Percentiles rank a stretch among this genome's conserved stretches.
phyloP scores from a whole-genome alignment of 2,888 invertebrate species.

The Drosophila paracracens region DNA sequence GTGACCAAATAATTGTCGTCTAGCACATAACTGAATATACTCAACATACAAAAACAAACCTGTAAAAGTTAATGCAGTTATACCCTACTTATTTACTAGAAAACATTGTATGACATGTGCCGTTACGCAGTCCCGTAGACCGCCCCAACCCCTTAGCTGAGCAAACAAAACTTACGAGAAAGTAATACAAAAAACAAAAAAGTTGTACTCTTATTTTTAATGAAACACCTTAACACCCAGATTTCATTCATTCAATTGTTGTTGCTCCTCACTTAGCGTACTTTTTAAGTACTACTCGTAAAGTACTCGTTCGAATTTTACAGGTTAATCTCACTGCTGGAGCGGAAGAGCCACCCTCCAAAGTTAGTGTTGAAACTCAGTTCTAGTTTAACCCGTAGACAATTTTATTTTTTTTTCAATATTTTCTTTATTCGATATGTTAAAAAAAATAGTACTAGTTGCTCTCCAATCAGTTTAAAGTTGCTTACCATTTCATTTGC shows the following conservation, averaged over 20 bases:
- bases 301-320: conserved; percentile 66
- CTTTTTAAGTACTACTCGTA: conserved; percentile 48
- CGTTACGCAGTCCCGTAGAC: conserved; percentile 47
- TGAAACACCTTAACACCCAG: conserved; percentile 15
- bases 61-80: conserved; percentile 12
- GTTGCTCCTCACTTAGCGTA: conserved; percentile 19
- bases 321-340: conserved; percentile 85
- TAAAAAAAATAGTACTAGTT: neutral
- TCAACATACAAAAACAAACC: neutral
- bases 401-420: conserved; percentile 11
- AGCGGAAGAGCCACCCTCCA: conserved; percentile 85
- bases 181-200: neutral
- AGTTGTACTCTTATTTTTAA: neutral
- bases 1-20: conserved; percentile 18
- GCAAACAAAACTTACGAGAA: conserved; percentile 8
- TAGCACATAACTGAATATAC: conserved; percentile 41
- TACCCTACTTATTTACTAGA: conserved; percentile 12
- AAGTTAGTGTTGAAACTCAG: conserved; percentile 84
- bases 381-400: conserved; percentile 37
- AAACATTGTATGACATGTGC: conserved; percentile 47
- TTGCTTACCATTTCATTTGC: conserved; percentile 30
- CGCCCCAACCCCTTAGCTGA: conserved; percentile 20
- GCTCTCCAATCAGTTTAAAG: conserved; percentile 14
- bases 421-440: neutral
- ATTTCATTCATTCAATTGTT: conserved; percentile 20